Conservation (phyloP, 2,888 invertebrate genomes). For the Palloptera scutellata region DNA sequence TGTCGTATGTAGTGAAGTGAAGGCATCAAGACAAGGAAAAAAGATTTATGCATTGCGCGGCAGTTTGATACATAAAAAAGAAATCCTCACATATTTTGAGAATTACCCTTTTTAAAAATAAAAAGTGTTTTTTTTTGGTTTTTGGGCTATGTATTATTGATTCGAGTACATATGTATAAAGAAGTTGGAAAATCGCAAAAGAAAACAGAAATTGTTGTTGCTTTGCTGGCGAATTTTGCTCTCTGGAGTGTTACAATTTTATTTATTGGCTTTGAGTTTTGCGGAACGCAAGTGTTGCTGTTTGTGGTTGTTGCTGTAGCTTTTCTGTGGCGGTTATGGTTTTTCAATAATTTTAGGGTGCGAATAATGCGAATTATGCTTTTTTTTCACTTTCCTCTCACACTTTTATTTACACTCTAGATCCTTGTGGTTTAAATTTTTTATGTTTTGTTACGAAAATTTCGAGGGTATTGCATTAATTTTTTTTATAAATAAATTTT, state of each 20-base stretch:
- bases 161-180: neutral
- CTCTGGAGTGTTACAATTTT: conserved; percentile 47
- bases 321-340: conserved; percentile 46
- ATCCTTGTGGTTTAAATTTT: conserved; percentile 33
- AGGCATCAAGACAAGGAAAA: conserved; percentile 14
- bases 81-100: conserved; percentile 41
- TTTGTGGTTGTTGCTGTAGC: conserved; percentile 14
- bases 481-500: conserved; percentile 21
- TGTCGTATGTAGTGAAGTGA: conserved; percentile 29
- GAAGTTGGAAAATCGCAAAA: too few species aligned
- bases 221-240: conserved; percentile 30
- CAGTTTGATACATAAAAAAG: conserved; percentile 37
- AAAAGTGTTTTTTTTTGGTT: conserved; percentile 26
- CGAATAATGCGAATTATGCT: conserved; percentile 45
- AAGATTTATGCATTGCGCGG: conserved; percentile 39
- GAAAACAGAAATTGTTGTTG: too few species aligned
- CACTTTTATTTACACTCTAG: conserved; percentile 4
- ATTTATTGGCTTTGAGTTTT: conserved; percentile 40
- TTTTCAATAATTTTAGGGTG: conserved; percentile 48
- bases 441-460: conserved; percentile 24
- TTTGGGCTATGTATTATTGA: neutral
- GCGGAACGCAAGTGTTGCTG: neutral
- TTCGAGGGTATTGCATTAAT: conserved; percentile 11
- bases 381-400: conserved; percentile 36
- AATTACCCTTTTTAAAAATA: conserved; percentile 43